Percentiles rank a stretch among this genome's conserved stretches.
phyloP scores from a whole-genome alignment of 2,113 vertebrate genomes.

The Choloepus hoffmanni region DNA sequence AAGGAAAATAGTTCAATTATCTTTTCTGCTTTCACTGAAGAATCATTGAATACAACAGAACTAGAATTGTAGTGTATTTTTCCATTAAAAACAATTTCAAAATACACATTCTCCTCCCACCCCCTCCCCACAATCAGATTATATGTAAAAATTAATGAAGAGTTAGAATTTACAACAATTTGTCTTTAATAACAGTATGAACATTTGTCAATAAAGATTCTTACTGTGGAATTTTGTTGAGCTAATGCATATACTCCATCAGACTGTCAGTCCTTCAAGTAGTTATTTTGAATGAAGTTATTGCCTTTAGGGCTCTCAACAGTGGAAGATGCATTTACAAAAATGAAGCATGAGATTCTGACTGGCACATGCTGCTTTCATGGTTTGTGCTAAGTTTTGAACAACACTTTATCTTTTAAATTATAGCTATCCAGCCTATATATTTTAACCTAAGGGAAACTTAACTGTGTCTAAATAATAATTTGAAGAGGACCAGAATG shows the following conservation, averaged over 20 bases:
- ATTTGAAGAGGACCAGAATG: neutral
- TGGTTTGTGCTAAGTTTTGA: neutral
- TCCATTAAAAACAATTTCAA: neutral
- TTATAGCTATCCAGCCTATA: neutral
- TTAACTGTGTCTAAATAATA: slow-evolving; percentile 41
- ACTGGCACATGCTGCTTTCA: neutral
- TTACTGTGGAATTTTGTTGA: neutral
- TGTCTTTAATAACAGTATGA: neutral
- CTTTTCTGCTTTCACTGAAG: slow-evolving; percentile 1
- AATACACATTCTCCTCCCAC: neutral
- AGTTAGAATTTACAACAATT: neutral
- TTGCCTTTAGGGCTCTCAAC: neutral
- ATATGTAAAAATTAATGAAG: neutral
- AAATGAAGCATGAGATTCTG: neutral
- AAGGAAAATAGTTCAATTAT: neutral
- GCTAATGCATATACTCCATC: neutral
- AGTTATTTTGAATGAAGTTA: neutral
- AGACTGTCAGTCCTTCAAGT: neutral
- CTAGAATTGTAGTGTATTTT: neutral
- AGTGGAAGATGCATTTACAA: neutral
- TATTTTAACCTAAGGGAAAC: slow-evolving; percentile 41
- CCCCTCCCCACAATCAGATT: neutral
- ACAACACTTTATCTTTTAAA: neutral
- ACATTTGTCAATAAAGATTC: neutral
- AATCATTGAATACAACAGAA: neutral